Evolutionary conservation across 2,113 vertebrate genomes (phyloP), one percentile per base, ranked within the genome.

Genomic region (Aegotheles bennettii): DNA sequence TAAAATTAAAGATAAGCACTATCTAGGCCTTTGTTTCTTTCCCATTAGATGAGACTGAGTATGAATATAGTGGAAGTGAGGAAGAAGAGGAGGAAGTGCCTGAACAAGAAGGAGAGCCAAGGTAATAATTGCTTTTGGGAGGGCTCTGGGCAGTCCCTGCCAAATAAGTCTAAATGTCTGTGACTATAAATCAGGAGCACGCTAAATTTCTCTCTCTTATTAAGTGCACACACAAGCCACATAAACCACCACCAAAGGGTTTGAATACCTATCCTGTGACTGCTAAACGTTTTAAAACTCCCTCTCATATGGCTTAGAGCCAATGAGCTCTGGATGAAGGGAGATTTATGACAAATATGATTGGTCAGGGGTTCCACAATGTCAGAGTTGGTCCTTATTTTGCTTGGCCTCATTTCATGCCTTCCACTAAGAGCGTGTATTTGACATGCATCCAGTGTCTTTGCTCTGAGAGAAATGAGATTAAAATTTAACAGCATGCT

Each of bases 61-160:
- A 99, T 87, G 99, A 99, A 93, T 99, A 99, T 96, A 99, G 99
- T 68, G 99, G 99, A 89, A 99, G 99, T 94, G 99, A 99, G 94
- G 99, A 99, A 89, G 99, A 99, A 83, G 99, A 99, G 94, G 99
- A 99, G 95, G 99, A 99, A 94, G 97, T 99, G 81, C 99, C 99
- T 92, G 99, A 99, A 94, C 99, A 99, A 96, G 99, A 99, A 97
- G 99, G 99, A 96, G 99, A 99, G 92, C 99, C 99, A 36, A 99
- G 99, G 99, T 99, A 98, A 94, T 11, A 86, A 54, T 3, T 67
- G 19, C 16, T 74, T 79, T 70, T 76, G 36, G 33, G 74, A 74
- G 54, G 25, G 35, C 42, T 80, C 35, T 87, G 84, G 45, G 26
- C 36, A 69, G 35, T 67, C 26, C 23, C 26, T 48, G 63, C 45